A percentile compares a stretch with the other conserved stretches of the same genome.
Evolutionary conservation across 2,113 vertebrate genomes (phyloP).

Genomic region (Carlito syrichta): DNA sequence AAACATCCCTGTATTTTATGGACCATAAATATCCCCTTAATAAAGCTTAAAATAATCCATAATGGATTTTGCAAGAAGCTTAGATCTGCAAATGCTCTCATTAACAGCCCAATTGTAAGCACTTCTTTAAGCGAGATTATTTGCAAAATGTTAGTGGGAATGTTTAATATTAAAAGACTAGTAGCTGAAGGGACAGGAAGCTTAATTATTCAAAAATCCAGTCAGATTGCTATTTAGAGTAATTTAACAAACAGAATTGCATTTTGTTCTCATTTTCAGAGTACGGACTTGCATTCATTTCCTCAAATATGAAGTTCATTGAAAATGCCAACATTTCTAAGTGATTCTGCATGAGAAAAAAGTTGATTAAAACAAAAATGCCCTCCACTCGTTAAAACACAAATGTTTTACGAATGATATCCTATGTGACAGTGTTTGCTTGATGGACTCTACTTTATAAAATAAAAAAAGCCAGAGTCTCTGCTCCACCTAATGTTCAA

Average conservation of each 20-base stretch:
- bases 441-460: background rate
- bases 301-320: slow-evolving; percentile 28
- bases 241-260: slow-evolving; percentile 58
- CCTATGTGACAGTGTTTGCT: background rate
- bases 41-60: slow-evolving; percentile 77
- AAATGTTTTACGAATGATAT: background rate
- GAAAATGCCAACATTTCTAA: slow-evolving; percentile 61
- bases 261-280: slow-evolving; percentile 56
- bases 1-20: slow-evolving; percentile 70
- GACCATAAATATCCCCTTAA: slow-evolving; percentile 64
- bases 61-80: slow-evolving; percentile 78
- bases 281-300: slow-evolving; percentile 30
- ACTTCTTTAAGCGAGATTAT: slow-evolving; percentile 67
- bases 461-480: background rate
- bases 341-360: slow-evolving; percentile 38
- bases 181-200: slow-evolving; percentile 72
- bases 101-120: slow-evolving; percentile 74
- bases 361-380: slow-evolving; percentile 53
- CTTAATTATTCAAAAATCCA: slow-evolving; percentile 77
- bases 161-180: slow-evolving; percentile 78
- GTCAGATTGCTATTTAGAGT: slow-evolving; percentile 70
- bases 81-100: slow-evolving; percentile 63
- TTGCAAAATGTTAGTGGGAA: slow-evolving; percentile 69
- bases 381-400: slow-evolving; percentile 25
- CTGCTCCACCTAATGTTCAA: background rate